Conservation (phyloP, 92 coral and sea anemone species). For the Epizoanthus illoricatus region DNA sequence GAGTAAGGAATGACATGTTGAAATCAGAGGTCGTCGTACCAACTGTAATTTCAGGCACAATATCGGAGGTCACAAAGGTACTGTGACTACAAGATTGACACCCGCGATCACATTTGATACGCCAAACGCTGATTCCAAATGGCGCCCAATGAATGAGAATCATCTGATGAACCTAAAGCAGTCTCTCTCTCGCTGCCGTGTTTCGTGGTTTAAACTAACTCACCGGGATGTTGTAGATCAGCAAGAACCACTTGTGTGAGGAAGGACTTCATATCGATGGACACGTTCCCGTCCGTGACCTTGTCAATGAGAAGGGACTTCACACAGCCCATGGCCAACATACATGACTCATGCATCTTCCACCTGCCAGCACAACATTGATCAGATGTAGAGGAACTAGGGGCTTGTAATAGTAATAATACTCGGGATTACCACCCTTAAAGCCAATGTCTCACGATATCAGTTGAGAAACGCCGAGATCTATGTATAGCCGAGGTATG, state of each 20-base stretch:
- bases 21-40: no score
- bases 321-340: constrained; percentile 97
- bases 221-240: constrained; percentile 87
- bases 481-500: no score
- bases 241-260: constrained; percentile 86
- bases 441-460: no score
- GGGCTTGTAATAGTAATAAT: no score
- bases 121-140: not conserved
- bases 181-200: not conserved
- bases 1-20: no score
- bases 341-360: constrained; percentile 95
- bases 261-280: constrained; percentile 77
- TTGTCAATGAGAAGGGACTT: constrained; percentile 86
- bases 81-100: no score
- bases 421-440: no score
- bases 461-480: no score
- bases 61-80: no score
- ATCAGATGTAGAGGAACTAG: not conserved
- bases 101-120: no score
- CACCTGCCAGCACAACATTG: constrained; percentile 57
- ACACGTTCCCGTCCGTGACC: constrained; percentile 70
- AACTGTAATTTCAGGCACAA: no score
- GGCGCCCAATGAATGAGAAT: not conserved
- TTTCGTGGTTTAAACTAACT: not conserved
- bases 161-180: not conserved